Conservation (phyloP, 2,113 vertebrate species). For the Fregetta grallaria region DNA sequence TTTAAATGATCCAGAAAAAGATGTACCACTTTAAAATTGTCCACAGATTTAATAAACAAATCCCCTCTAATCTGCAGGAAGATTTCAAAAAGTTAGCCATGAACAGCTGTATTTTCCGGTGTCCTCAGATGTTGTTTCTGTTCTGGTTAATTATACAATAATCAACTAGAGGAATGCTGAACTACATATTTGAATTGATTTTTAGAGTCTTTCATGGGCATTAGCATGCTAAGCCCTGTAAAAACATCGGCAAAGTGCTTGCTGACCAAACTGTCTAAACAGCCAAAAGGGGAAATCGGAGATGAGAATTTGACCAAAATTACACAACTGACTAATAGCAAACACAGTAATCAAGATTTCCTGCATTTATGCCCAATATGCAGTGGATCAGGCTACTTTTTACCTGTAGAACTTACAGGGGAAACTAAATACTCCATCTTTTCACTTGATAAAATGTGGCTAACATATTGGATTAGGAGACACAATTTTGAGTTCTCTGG, state of each 20-base stretch:
- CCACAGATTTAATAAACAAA: neutral
- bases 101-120: neutral
- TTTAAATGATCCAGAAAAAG: neutral
- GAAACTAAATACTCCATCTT: accelerated
- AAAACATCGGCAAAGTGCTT: neutral
- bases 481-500: neutral
- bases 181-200: neutral
- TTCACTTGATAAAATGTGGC: neutral
- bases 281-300: slow-evolving; percentile 21
- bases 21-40: neutral
- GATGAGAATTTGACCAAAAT: neutral
- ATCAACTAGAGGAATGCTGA: neutral
- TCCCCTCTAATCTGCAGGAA: neutral
- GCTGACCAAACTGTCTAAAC: neutral
- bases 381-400: neutral
- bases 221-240: neutral
- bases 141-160: neutral
- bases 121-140: neutral
- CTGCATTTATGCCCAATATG: neutral
- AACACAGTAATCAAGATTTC: neutral
- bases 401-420: neutral
- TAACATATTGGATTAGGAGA: neutral
- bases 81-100: neutral
- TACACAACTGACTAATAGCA: neutral
- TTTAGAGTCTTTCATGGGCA: neutral